A percentile compares a stretch with the other conserved stretches of the same genome.
These are phyloP conservation scores for Lochmaea crataegi DNA, from an alignment of 2,888 invertebrate genomes.

Conservation along the genomic window DNA sequence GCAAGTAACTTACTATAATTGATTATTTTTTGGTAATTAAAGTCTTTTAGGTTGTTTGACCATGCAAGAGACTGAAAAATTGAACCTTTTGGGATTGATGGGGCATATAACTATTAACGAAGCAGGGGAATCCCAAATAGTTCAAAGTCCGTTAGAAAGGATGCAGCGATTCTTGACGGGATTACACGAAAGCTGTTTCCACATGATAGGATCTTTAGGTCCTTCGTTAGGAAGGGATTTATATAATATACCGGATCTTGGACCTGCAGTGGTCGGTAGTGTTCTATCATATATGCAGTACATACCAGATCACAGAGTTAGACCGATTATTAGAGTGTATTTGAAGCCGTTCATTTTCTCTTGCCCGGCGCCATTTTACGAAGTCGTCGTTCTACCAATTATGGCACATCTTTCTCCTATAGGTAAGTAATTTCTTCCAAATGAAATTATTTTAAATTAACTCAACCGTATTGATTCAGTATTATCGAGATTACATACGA, in stretches of 20 bases:
- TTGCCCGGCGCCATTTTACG: slow-evolving; percentile 86
- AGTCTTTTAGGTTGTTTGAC: slow-evolving; percentile 69
- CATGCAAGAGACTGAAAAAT: slow-evolving; percentile 81
- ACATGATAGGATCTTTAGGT: slow-evolving; percentile 82
- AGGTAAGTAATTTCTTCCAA: slow-evolving; percentile 70
- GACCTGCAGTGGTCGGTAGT: slow-evolving; percentile 78
- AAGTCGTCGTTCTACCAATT: slow-evolving; percentile 81
- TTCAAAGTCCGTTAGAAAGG: slow-evolving; percentile 75
- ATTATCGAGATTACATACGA: slow-evolving; percentile 76
- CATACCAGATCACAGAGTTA: slow-evolving; percentile 87
- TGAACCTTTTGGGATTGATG: slow-evolving; percentile 77
- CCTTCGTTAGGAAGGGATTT: slow-evolving; percentile 87
- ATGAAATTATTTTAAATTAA: background rate
- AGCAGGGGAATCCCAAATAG: slow-evolving; percentile 59
- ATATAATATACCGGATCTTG: slow-evolving; percentile 81
- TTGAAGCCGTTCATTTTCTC: slow-evolving; percentile 87
- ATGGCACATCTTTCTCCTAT: slow-evolving; percentile 82
- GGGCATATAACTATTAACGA: slow-evolving; percentile 57
- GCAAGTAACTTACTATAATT: background rate
- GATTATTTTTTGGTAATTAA: background rate
- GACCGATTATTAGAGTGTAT: slow-evolving; percentile 85
- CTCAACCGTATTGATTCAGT: slow-evolving; percentile 63
- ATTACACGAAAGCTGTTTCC: slow-evolving; percentile 85
- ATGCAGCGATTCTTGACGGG: slow-evolving; percentile 85
- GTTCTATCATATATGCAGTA: slow-evolving; percentile 77